Conservation (phyloP, 1,140 invertebrate species). For the Centruroides sculpturatus region DNA sequence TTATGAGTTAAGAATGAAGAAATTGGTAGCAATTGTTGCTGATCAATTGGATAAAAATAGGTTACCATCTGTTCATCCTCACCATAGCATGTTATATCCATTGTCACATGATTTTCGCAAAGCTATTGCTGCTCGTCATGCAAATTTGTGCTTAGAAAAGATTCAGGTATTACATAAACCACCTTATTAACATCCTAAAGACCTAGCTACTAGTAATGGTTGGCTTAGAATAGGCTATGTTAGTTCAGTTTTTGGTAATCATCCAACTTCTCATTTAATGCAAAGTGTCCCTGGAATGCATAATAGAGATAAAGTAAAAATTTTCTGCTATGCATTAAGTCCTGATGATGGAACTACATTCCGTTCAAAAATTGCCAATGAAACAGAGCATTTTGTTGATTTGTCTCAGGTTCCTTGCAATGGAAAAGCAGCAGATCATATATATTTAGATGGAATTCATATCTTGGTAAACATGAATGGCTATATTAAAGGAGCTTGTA, state of each 20-base stretch:
- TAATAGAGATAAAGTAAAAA: slow-evolving; percentile 64
- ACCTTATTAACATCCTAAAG: slow-evolving; percentile 53
- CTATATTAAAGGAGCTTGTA: slow-evolving; percentile 93
- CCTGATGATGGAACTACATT: slow-evolving; percentile 96
- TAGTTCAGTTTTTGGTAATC: slow-evolving; percentile 98
- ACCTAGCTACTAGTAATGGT: slow-evolving; percentile 32
- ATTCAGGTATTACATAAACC: slow-evolving; percentile 76
- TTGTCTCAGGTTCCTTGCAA: slow-evolving; percentile 77
- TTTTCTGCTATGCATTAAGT: slow-evolving; percentile 95
- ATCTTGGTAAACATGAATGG: slow-evolving; percentile 99
- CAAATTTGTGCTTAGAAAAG: slow-evolving; percentile 93
- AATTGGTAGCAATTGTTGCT: slow-evolving; percentile 84
- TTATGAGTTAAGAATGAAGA: slow-evolving; percentile 91
- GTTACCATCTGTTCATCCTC: slow-evolving; percentile 94
- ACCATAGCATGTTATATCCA: slow-evolving; percentile 99
- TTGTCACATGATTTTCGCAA: slow-evolving; percentile 85
- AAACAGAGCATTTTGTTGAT: slow-evolving; percentile 93
- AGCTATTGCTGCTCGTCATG: slow-evolving; percentile 88
- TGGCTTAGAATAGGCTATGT: slow-evolving; percentile 89
- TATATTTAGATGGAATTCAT: slow-evolving; percentile 86
- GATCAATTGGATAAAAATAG: slow-evolving; percentile 92
- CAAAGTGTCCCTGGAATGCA: slow-evolving; percentile 98
- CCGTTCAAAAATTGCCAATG: slow-evolving; percentile 80
- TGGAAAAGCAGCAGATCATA: slow-evolving; percentile 89
- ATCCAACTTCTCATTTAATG: slow-evolving; percentile 99